phyloP scores from a whole-genome alignment of 2,113 vertebrate species.

The Piaya cayana region DNA sequence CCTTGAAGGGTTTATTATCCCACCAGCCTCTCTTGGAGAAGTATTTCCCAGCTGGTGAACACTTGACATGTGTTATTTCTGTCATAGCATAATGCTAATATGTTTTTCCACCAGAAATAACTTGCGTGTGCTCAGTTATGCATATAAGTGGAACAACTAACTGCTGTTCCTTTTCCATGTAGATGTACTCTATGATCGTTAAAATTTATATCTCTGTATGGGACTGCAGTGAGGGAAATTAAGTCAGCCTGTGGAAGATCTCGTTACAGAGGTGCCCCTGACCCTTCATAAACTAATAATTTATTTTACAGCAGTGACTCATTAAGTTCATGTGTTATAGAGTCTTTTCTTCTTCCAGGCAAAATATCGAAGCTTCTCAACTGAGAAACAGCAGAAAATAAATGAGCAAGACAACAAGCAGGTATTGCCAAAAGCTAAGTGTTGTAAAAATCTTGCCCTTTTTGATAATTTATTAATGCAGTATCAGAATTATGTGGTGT shows the following conservation, averaged over 20 bases:
- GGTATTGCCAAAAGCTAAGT: constrained; percentile 36
- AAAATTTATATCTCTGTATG: not conserved
- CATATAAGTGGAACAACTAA: not conserved
- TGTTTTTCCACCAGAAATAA: not conserved
- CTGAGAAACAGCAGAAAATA: constrained; percentile 77
- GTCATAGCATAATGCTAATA: not conserved
- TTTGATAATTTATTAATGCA: not conserved
- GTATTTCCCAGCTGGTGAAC: not conserved
- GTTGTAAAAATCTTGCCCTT: not conserved
- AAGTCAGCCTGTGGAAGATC: not conserved
- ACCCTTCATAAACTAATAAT: not conserved
- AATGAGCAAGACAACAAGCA: constrained; percentile 82
- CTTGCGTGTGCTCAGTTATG: not conserved
- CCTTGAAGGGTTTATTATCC: not conserved
- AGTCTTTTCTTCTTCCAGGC: constrained; percentile 74
- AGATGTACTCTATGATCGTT: not conserved
- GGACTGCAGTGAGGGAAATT: not conserved
- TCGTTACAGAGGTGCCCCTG: not conserved
- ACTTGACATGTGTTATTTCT: not conserved
- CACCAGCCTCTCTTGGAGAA: not conserved
- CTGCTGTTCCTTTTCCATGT: not conserved
- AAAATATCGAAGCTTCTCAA: constrained; percentile 78
- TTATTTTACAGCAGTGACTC: not conserved
- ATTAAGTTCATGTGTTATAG: not conserved
- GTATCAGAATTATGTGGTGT: not conserved